These are phyloP conservation scores for Hydrolagus affinis DNA, from an alignment of 2,113 vertebrate species.

Conservation along the genomic window DNA sequence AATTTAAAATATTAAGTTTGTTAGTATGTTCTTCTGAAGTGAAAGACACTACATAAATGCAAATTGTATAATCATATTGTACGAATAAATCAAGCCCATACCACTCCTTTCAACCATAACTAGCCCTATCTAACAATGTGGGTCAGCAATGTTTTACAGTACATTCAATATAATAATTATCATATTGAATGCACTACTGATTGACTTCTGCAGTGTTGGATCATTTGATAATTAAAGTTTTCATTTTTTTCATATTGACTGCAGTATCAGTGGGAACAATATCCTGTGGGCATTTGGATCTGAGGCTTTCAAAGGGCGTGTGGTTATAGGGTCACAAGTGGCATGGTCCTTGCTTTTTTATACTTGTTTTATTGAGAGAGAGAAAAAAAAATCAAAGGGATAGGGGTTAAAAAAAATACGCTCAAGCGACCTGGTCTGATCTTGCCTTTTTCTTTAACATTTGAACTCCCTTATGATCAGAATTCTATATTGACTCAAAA, in stretches of 20 bases:
- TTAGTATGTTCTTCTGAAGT: too few species aligned
- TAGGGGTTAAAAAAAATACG: neutral
- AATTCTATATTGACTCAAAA: neutral
- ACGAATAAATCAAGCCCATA: slow-evolving; percentile 11
- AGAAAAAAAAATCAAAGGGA: neutral
- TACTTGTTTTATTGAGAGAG: neutral
- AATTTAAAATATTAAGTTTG: too few species aligned
- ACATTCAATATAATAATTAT: too few species aligned
- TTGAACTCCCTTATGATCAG: neutral
- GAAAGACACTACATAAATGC: too few species aligned
- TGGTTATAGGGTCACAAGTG: neutral
- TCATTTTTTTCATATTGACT: neutral
- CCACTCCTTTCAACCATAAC: neutral
- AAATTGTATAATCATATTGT: too few species aligned
- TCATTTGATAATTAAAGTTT: neutral
- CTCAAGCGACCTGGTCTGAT: neutral
- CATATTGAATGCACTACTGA: neutral
- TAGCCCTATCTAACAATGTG: too few species aligned
- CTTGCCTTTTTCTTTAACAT: neutral
- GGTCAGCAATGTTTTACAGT: too few species aligned
- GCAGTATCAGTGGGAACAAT: neutral
- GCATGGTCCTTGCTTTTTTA: neutral
- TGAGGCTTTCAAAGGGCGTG: too few species aligned
- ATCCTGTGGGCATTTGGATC: neutral
- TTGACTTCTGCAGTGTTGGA: neutral